Evolutionary conservation across 2,113 vertebrate species (phyloP).

Genomic region (Peromyscus leucopus): DNA sequence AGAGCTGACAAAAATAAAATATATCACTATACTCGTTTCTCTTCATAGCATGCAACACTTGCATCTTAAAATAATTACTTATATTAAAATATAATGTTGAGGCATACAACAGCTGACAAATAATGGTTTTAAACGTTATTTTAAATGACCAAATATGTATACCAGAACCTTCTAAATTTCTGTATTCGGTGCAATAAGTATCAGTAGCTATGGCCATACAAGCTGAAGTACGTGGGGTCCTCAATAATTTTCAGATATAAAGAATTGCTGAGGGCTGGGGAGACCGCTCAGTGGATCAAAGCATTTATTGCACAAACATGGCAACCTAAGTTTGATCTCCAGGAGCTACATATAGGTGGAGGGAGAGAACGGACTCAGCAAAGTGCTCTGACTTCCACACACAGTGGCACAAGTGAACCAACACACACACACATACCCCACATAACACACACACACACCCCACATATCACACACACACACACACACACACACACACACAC

Average conservation of each 20-base stretch:
- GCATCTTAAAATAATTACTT: background rate
- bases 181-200: background rate
- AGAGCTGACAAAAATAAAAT: background rate
- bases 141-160: background rate
- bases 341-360: background rate
- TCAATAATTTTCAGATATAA: background rate
- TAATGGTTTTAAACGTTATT: background rate
- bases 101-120: background rate
- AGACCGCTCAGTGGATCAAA: background rate
- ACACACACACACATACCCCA: background rate
- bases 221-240: background rate
- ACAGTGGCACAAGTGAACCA: background rate
- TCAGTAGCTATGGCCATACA: background rate
- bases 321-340: background rate
- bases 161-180: background rate
- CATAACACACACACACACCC: background rate
- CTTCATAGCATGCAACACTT: background rate
- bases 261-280: background rate
- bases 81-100: background rate
- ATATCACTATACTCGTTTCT: background rate
- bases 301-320: background rate
- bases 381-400: background rate
- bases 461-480: background rate
- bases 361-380: background rate
- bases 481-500: background rate